Evolutionary conservation across 2,888 invertebrate species (phyloP).

Genomic region (Portevinia maculata): DNA sequence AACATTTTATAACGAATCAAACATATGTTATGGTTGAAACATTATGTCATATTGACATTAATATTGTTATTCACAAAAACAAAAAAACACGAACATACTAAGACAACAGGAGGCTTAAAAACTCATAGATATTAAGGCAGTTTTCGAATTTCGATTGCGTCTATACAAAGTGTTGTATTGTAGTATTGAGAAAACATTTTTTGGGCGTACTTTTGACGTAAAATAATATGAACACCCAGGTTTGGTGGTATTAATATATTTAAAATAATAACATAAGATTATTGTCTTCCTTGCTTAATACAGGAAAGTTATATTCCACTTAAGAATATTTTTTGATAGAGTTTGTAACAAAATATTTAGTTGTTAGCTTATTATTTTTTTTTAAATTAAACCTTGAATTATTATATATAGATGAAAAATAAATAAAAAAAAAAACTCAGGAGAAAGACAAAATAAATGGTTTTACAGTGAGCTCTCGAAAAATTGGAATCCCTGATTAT

Average conservation of each 20-base stretch:
- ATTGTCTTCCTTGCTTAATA: conserved; percentile 74
- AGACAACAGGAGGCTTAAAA: conserved; percentile 60
- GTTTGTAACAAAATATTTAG: conserved; percentile 45
- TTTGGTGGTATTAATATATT: conserved; percentile 70
- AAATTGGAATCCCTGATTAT: conserved; percentile 13
- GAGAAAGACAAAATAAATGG: conserved; percentile 60
- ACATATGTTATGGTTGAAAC: conserved; percentile 73
- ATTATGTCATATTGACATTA: conserved; percentile 74
- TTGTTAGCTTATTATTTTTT: conserved; percentile 2
- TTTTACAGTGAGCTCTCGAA: conserved; percentile 65
- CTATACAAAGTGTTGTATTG: conserved; percentile 73
- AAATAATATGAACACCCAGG: conserved; percentile 57
- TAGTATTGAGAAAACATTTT: conserved; percentile 70
- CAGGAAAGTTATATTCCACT: conserved; percentile 73
- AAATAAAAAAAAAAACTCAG: conserved; percentile 53
- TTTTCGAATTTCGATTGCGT: conserved; percentile 73
- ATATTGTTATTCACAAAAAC: conserved; percentile 67
- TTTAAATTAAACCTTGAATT: neutral
- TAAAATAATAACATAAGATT: conserved; percentile 65
- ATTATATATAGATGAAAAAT: conserved; percentile 9
- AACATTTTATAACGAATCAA: conserved; percentile 74
- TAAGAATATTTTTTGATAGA: conserved; percentile 70
- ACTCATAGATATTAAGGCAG: conserved; percentile 65
- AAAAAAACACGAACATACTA: conserved; percentile 51
- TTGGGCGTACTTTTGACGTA: conserved; percentile 73